These are phyloP conservation scores for Reticulitermes lucifugus DNA, from an alignment of 2,888 invertebrate species.

Conservation along the genomic window DNA sequence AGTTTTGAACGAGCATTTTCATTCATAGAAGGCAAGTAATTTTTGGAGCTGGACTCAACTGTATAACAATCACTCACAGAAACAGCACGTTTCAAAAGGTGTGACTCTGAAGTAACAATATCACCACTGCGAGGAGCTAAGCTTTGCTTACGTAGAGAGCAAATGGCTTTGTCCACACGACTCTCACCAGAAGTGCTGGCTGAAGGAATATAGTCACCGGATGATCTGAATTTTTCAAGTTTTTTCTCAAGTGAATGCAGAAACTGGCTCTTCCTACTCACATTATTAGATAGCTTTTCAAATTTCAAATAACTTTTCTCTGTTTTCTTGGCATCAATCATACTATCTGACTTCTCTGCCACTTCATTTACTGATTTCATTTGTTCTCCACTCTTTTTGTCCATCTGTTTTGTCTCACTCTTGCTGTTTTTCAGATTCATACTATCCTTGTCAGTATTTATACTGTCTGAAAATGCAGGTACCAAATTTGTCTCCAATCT, in stretches of 20 bases:
- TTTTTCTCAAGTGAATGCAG: conserved; percentile 80
- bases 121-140: conserved; percentile 58
- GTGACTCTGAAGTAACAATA: conserved; percentile 71
- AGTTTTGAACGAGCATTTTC: conserved; percentile 56
- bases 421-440: too few relatives aligned
- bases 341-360: not conserved
- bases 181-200: conserved; percentile 24
- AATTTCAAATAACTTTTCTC: conserved; percentile 14
- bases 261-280: conserved; percentile 66
- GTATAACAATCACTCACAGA: conserved; percentile 69
- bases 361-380: not conserved
- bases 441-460: not conserved
- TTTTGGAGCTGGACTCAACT: not conserved
- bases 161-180: conserved; percentile 62
- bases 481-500: not conserved
- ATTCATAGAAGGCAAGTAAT: conserved; percentile 66
- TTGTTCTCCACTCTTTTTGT: too few relatives aligned
- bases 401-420: too few relatives aligned
- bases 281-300: conserved; percentile 33
- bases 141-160: conserved; percentile 58
- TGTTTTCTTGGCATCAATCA: not conserved
- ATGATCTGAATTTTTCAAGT: conserved; percentile 54
- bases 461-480: not conserved
- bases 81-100: conserved; percentile 77
- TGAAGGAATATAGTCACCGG: conserved; percentile 46